These are phyloP conservation scores for Pheosia gnoma DNA, from an alignment of 2,888 invertebrate species.

Conservation along the genomic window DNA sequence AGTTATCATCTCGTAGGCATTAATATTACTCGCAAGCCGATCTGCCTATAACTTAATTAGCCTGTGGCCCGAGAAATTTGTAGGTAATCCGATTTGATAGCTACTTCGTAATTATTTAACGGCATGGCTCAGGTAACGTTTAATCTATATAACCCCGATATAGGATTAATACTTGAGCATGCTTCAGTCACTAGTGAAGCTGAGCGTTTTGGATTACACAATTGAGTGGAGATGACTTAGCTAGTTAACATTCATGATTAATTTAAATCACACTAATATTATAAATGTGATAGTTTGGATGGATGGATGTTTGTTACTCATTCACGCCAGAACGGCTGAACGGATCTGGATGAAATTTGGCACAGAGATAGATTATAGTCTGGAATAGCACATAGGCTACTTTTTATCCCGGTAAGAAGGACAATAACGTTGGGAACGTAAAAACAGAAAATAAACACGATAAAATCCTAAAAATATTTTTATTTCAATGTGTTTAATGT, in stretches of 20 bases:
- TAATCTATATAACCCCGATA: conserved; percentile 25
- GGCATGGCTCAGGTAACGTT: conserved; percentile 29
- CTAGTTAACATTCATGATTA: neutral
- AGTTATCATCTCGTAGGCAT: conserved; percentile 10
- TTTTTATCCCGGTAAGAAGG: too few species aligned
- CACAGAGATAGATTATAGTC: too few species aligned
- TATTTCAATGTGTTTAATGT: too few species aligned
- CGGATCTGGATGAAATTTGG: too few species aligned
- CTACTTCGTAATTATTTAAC: conserved; percentile 41
- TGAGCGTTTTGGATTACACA: neutral
- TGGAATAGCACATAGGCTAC: too few species aligned
- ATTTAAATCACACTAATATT: neutral
- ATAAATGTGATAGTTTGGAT: too few species aligned
- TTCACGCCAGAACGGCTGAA: too few species aligned
- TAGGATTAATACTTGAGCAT: neutral
- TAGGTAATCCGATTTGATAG: conserved; percentile 42
- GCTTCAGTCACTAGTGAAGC: neutral
- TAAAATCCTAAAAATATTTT: too few species aligned
- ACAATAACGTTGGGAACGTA: too few species aligned
- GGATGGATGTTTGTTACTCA: too few species aligned
- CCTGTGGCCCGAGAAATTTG: conserved; percentile 30
- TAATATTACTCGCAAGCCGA: conserved; percentile 3
- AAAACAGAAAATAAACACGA: too few species aligned
- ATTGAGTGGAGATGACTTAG: neutral
- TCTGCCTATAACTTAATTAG: conserved; percentile 13